phyloP scores from a whole-genome alignment of 1,140 invertebrate genomes.

The Protaetia brevitarsis region DNA sequence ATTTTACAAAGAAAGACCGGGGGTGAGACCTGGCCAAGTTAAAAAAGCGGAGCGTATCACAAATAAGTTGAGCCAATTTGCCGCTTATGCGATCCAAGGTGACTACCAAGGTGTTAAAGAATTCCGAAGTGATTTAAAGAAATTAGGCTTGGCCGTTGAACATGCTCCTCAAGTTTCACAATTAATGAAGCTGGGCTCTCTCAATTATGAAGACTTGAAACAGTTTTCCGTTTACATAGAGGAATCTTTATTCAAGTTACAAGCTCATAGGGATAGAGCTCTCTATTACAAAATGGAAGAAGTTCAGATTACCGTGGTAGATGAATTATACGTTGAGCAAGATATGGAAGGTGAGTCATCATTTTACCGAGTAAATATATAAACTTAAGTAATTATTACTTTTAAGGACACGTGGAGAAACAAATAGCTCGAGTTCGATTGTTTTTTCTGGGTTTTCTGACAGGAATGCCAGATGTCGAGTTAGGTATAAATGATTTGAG shows the following conservation, averaged over 20 bases:
- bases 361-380: neutral
- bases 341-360: conserved; percentile 59
- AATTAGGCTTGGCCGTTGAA: conserved; percentile 93
- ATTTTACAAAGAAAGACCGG: conserved; percentile 97
- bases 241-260: conserved; percentile 81
- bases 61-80: conserved; percentile 89
- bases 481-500: conserved; percentile 96
- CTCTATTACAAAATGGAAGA: conserved; percentile 98
- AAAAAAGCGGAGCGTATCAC: conserved; percentile 89
- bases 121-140: conserved; percentile 87
- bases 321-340: conserved; percentile 94
- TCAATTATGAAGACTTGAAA: conserved; percentile 86
- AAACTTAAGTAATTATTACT: conserved; percentile 16
- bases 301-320: conserved; percentile 92
- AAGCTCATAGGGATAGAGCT: conserved; percentile 82
- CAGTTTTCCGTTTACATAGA: conserved; percentile 87
- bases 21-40: conserved; percentile 93
- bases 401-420: conserved; percentile 72
- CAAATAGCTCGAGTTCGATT: conserved; percentile 94
- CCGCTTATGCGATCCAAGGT: conserved; percentile 88
- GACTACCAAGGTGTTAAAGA: conserved; percentile 87
- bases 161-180: conserved; percentile 96
- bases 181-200: conserved; percentile 92
- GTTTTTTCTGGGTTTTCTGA: conserved; percentile 92
- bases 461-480: conserved; percentile 93